Percentiles rank a stretch among this genome's conserved stretches.
Evolutionary conservation across 2,888 invertebrate species (phyloP).

Genomic region (Acanthosoma haemorrhoidale): DNA sequence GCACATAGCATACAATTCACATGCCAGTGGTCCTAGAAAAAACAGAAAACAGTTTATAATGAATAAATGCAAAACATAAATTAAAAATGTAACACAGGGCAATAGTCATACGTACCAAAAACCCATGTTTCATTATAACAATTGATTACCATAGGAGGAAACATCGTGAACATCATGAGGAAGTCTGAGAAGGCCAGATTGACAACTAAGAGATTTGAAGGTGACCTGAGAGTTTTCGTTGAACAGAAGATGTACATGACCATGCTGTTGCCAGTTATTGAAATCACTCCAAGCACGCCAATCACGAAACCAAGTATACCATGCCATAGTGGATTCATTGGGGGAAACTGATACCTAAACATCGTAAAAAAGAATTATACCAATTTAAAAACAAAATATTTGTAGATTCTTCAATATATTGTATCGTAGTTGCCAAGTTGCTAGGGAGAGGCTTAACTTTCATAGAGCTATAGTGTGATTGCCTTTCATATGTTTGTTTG

Average conservation of each 20-base stretch:
- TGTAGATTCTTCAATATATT: too few relatives aligned
- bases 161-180: slow-evolving; percentile 79
- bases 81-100: not conserved
- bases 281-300: slow-evolving; percentile 64
- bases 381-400: too few relatives aligned
- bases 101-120: slow-evolving; percentile 50
- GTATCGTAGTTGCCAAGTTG: too few relatives aligned
- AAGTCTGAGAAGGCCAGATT: slow-evolving; percentile 90
- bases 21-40: slow-evolving; percentile 65
- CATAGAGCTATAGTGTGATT: too few relatives aligned
- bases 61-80: not conserved
- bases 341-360: slow-evolving; percentile 78
- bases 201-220: slow-evolving; percentile 83
- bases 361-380: not conserved
- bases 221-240: slow-evolving; percentile 73
- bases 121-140: slow-evolving; percentile 72
- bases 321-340: slow-evolving; percentile 85
- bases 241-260: slow-evolving; percentile 65
- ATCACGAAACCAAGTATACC: slow-evolving; percentile 74
- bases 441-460: too few relatives aligned
- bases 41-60: not conserved
- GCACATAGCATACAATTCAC: slow-evolving; percentile 78
- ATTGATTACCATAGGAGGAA: slow-evolving; percentile 75
- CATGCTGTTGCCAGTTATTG: slow-evolving; percentile 65
- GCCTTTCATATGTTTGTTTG: too few relatives aligned